These are phyloP conservation scores for Halichondria panicea DNA, from an alignment of 37 sponge, comb jelly and placozoan species.

Conservation along the genomic window DNA sequence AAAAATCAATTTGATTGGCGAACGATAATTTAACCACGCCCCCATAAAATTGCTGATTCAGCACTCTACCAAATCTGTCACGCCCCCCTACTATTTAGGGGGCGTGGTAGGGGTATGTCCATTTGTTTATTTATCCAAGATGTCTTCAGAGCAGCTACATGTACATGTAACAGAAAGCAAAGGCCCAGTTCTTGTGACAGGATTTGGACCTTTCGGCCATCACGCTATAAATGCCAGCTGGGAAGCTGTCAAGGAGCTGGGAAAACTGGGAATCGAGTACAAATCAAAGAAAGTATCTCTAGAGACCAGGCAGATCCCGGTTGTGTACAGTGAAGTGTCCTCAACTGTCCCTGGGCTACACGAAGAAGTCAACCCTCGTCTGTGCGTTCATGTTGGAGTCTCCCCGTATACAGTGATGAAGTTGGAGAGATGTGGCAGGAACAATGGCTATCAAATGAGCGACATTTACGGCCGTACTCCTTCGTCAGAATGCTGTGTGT, in stretches of 20 bases:
- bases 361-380: constrained; percentile 44
- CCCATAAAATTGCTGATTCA: neutral
- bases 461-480: constrained; percentile 40
- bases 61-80: too few relatives aligned
- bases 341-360: constrained; percentile 25
- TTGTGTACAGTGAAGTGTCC: constrained; percentile 42
- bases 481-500: constrained; percentile 1
- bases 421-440: constrained; percentile 51
- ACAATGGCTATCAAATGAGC: constrained; percentile 24
- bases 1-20: too few relatives aligned
- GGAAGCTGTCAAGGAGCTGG: constrained; percentile 61
- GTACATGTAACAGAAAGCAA: neutral
- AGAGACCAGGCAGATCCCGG: constrained; percentile 55
- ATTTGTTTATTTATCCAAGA: too few relatives aligned
- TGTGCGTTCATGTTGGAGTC: constrained; percentile 77
- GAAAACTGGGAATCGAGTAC: constrained; percentile 2
- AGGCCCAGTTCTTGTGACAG: constrained; percentile 50
- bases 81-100: too few relatives aligned
- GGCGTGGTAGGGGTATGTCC: too few relatives aligned
- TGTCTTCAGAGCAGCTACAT: neutral
- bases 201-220: constrained; percentile 65
- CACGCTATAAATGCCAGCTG: constrained; percentile 76
- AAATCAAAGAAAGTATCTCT: neutral
- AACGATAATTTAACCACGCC: too few relatives aligned
- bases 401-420: constrained; percentile 31